Evolutionary conservation across 2,888 invertebrate genomes (phyloP).

Genomic region (Tachina fera): DNA sequence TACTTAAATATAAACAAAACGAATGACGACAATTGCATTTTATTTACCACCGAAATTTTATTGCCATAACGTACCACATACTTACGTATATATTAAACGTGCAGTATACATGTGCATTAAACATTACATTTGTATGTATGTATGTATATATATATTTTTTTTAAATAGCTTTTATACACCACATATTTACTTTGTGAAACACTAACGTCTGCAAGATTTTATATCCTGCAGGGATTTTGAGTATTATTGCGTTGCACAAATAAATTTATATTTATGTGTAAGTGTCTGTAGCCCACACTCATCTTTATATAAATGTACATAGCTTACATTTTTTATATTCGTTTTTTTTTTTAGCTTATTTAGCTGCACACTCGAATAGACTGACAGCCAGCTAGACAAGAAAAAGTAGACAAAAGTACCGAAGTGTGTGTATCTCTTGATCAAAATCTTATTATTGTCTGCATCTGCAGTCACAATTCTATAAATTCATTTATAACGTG

Average conservation of each 20-base stretch:
- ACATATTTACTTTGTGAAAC: background rate
- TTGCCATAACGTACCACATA: background rate
- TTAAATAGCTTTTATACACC: too few species aligned
- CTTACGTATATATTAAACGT: background rate
- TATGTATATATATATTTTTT: background rate
- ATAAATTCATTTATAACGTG: conserved; percentile 62
- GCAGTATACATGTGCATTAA: background rate
- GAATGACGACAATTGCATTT: conserved; percentile 28
- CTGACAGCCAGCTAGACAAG: background rate
- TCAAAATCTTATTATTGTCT: conserved; percentile 67
- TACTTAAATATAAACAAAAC: background rate
- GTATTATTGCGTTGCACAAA: conserved; percentile 38
- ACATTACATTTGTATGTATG: background rate
- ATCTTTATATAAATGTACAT: background rate
- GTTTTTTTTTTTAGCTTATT: conserved; percentile 20
- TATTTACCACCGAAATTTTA: conserved; percentile 19
- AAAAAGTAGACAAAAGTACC: conserved; percentile 36
- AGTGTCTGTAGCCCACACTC: background rate
- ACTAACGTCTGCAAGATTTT: conserved; percentile 46
- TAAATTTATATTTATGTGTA: background rate
- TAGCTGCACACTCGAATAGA: background rate
- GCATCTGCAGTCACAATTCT: conserved; percentile 65
- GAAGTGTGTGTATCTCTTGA: conserved; percentile 56
- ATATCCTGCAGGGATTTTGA: conserved; percentile 56
- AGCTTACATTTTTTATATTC: conserved; percentile 14